A percentile compares a stretch with the other conserved stretches of the same genome.
Evolutionary conservation across 1,140 invertebrate genomes (phyloP).

Genomic region (Diploscapter pachys): DNA sequence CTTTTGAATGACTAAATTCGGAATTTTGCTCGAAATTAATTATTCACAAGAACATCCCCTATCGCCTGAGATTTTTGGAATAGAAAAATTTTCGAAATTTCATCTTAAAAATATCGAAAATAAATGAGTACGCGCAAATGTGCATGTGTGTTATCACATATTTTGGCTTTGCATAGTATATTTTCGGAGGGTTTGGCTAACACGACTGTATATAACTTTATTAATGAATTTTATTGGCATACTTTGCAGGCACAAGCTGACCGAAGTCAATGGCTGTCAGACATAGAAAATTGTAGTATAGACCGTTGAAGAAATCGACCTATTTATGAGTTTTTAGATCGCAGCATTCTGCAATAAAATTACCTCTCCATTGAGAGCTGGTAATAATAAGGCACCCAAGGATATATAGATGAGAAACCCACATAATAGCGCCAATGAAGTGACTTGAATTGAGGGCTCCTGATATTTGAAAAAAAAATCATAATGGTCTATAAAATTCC

Average conservation of each 20-base stretch:
- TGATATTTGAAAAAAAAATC: not conserved
- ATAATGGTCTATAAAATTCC: not conserved
- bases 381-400: conserved; percentile 37
- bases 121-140: no score
- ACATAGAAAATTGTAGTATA: conserved; percentile 44
- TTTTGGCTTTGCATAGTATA: no score
- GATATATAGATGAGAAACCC: conserved; percentile 37
- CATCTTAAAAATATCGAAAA: no score
- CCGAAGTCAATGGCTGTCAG: conserved; percentile 42
- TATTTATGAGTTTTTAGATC: not conserved
- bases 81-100: no score
- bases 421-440: conserved; percentile 32
- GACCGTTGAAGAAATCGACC: conserved; percentile 42
- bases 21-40: no score
- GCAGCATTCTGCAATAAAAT: not conserved
- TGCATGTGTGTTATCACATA: no score
- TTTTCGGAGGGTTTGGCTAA: no score
- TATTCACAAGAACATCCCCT: no score
- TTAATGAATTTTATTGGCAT: not conserved
- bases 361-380: conserved; percentile 37
- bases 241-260: conserved; percentile 38
- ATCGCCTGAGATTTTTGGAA: no score
- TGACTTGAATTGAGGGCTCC: conserved; percentile 39
- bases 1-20: no score
- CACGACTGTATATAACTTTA: not conserved